Evolutionary conservation across 2,113 vertebrate genomes (phyloP).

Genomic region (Eublepharis macularius): DNA sequence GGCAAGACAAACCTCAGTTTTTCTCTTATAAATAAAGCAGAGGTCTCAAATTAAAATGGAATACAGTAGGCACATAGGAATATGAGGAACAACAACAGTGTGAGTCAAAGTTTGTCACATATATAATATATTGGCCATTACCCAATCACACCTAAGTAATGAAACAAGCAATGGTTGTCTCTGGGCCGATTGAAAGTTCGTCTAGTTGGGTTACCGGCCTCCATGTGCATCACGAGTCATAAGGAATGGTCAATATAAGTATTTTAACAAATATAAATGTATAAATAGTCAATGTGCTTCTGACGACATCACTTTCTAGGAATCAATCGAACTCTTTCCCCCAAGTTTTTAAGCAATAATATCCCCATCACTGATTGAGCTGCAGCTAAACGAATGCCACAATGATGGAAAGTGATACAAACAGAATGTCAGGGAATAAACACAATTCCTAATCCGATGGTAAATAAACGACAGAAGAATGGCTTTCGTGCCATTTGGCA

Average conservation of each 20-base stretch:
- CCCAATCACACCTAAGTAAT: no score
- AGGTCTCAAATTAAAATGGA: not conserved
- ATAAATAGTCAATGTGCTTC: not conserved
- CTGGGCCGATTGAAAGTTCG: not conserved
- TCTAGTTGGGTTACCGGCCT: not conserved
- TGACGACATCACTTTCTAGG: not conserved
- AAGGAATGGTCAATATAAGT: no score
- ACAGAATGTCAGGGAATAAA: not conserved
- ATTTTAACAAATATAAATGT: not conserved
- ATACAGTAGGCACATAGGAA: not conserved
- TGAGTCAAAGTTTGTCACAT: not conserved
- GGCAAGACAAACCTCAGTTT: no score
- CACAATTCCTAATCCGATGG: conserved; percentile 13
- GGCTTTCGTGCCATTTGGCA: conserved; percentile 27
- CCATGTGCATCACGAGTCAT: not conserved
- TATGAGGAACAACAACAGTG: not conserved
- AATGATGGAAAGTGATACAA: not conserved
- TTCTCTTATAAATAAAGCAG: not conserved
- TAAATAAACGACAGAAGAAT: conserved; percentile 32
- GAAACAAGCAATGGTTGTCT: not conserved
- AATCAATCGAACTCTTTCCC: not conserved
- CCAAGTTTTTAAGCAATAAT: not conserved
- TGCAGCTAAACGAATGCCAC: conserved; percentile 22
- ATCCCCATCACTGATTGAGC: not conserved
- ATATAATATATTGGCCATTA: not conserved